A percentile compares a stretch with the other conserved stretches of the same genome.
Evolutionary conservation across 2,797 vertebrate genomes (phyloP).

Genomic region (Antrozous pallidus): DNA sequence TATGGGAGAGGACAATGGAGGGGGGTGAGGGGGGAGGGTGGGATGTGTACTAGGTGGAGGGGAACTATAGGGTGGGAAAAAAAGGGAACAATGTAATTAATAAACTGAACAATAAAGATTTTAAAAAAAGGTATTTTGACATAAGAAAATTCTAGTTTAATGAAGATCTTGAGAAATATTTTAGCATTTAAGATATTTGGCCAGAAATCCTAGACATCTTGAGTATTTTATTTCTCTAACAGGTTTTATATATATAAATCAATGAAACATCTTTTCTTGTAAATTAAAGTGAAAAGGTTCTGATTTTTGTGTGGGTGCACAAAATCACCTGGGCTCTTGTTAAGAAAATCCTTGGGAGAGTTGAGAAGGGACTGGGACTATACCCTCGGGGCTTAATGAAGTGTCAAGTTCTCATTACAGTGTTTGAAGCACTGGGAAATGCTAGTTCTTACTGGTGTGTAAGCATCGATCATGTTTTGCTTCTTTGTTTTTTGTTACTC

Average conservation of each 20-base stretch:
- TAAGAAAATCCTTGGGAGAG: background rate
- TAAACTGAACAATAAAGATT: too few species aligned
- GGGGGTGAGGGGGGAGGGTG: too few species aligned
- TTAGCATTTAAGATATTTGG: conserved; percentile 15
- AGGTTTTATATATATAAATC: background rate
- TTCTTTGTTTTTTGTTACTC: background rate
- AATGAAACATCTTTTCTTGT: background rate
- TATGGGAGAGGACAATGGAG: too few species aligned
- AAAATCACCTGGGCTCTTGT: background rate
- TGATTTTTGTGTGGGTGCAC: background rate
- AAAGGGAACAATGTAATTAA: too few species aligned
- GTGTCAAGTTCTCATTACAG: background rate
- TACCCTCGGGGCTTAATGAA: background rate
- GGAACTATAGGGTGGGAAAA: too few species aligned
- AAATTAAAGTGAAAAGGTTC: background rate
- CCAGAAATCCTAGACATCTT: background rate
- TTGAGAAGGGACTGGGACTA: background rate
- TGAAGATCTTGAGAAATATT: background rate
- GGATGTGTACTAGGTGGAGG: too few species aligned
- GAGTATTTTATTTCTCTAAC: background rate
- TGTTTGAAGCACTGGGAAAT: background rate
- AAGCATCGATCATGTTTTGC: background rate
- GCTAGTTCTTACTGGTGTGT: background rate
- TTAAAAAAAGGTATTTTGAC: background rate
- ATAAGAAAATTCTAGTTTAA: conserved; percentile 1